Percentiles rank a stretch among this genome's conserved stretches.
Evolutionary conservation across 1,140 invertebrate species (phyloP).

Genomic region (Zelostemma sp.): DNA sequence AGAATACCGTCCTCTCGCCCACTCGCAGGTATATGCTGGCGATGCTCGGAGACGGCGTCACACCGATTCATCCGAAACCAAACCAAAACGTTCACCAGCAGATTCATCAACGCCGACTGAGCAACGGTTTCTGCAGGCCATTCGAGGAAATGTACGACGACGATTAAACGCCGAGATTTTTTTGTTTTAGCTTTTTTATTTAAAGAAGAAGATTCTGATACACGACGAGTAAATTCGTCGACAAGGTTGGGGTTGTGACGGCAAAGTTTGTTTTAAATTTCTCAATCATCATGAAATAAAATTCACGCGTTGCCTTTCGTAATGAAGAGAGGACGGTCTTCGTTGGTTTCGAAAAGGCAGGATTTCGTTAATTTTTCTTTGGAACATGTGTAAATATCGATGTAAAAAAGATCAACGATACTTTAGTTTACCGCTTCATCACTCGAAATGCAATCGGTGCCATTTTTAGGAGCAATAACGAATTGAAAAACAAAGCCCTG

Average conservation of each 20-base stretch:
- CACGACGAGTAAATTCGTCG: too few species aligned
- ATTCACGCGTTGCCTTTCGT: constrained; percentile 66
- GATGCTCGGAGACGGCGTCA: constrained; percentile 61
- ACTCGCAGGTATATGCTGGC: constrained; percentile 65
- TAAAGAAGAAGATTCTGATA: too few species aligned
- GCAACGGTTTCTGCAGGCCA: constrained; percentile 20
- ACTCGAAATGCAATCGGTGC: constrained; percentile 60
- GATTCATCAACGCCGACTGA: constrained; percentile 39
- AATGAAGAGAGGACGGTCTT: constrained; percentile 56
- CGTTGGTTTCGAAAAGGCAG: constrained; percentile 8
- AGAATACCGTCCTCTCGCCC: constrained; percentile 60
- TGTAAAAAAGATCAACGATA: constrained; percentile 47
- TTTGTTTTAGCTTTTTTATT: constrained; percentile 9
- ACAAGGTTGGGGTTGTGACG: too few species aligned
- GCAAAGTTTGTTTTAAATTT: too few species aligned
- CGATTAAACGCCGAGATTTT: constrained; percentile 16
- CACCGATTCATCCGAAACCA: constrained; percentile 61
- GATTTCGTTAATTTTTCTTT: constrained; percentile 5
- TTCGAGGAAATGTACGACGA: constrained; percentile 15
- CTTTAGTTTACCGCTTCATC: constrained; percentile 14
- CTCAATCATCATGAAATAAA: constrained; percentile 14
- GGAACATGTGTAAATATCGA: background rate
- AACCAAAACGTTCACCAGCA: constrained; percentile 62
- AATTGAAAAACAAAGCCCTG: constrained; percentile 8
- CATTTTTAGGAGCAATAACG: constrained; percentile 68